These are phyloP conservation scores for Cladopsammia gracilis DNA, from an alignment of 64 coral and sea anemone genomes.

Conservation along the genomic window DNA sequence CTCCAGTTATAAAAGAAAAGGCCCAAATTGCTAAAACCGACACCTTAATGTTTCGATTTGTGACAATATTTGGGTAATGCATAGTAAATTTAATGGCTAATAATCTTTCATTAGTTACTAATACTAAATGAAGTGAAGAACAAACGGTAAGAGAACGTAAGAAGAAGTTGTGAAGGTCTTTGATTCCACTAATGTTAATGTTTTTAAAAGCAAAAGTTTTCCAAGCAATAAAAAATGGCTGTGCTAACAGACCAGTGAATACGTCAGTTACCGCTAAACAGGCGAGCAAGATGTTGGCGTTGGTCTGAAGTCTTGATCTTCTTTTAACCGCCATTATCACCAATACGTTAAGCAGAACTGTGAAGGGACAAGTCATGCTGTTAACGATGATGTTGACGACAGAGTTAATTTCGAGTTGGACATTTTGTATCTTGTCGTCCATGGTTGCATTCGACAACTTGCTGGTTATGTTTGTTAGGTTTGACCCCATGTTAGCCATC, in stretches of 20 bases:
- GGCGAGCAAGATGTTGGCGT: not conserved
- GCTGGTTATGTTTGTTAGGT: no score
- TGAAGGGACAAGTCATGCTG: constrained; percentile 10
- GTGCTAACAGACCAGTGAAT: not conserved
- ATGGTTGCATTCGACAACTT: no score
- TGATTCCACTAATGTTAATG: not conserved
- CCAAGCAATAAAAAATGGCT: not conserved
- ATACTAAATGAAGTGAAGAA: not conserved
- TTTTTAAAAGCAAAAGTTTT: not conserved
- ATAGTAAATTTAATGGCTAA: not conserved
- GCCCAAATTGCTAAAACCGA: not conserved
- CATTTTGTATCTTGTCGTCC: not conserved
- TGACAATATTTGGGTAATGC: not conserved
- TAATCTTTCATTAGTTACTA: not conserved
- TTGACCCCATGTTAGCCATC: no score
- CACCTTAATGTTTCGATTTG: not conserved
- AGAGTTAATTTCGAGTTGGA: not conserved
- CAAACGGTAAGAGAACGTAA: not conserved
- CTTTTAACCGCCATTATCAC: not conserved
- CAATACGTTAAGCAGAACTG: not conserved
- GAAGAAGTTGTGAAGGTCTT: not conserved
- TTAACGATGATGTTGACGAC: not conserved
- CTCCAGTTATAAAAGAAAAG: not conserved
- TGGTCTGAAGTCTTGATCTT: not conserved
- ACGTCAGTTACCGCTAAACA: constrained; percentile 18